phyloP scores from a whole-genome alignment of 2,888 invertebrate species.

The Lithophane semibrunnea region DNA sequence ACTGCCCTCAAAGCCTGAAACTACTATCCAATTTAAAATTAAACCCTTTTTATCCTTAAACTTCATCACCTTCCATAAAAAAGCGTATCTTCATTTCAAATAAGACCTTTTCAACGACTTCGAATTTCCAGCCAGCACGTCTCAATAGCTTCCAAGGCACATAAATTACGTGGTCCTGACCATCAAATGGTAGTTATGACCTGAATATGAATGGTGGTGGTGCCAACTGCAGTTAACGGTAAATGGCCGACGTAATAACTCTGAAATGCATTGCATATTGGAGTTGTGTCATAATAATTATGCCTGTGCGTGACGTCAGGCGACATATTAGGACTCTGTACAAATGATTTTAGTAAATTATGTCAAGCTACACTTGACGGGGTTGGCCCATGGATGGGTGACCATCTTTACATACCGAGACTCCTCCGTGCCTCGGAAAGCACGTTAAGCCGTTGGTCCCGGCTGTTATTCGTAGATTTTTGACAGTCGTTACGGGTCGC shows the following conservation, averaged over 20 bases:
- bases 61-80: not conserved
- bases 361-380: no score
- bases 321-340: not conserved
- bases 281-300: not conserved
- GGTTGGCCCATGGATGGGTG: no score
- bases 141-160: constrained; percentile 7
- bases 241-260: not conserved
- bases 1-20: not conserved
- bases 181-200: constrained; percentile 13
- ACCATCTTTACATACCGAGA: no score
- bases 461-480: no score
- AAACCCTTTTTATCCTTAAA: not conserved
- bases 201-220: not conserved
- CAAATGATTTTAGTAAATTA: not conserved
- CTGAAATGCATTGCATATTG: constrained; percentile 31
- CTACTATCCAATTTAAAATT: not conserved
- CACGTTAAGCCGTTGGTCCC: no score
- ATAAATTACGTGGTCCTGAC: constrained; percentile 22
- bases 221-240: constrained; percentile 30
- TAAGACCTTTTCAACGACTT: not conserved
- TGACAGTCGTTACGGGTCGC: no score
- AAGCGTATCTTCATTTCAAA: not conserved
- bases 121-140: constrained; percentile 4
- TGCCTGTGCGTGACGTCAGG: not conserved
- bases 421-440: no score